Conservation (phyloP, 2,113 vertebrate genomes). For the Dolichallabes microphthalmus region DNA sequence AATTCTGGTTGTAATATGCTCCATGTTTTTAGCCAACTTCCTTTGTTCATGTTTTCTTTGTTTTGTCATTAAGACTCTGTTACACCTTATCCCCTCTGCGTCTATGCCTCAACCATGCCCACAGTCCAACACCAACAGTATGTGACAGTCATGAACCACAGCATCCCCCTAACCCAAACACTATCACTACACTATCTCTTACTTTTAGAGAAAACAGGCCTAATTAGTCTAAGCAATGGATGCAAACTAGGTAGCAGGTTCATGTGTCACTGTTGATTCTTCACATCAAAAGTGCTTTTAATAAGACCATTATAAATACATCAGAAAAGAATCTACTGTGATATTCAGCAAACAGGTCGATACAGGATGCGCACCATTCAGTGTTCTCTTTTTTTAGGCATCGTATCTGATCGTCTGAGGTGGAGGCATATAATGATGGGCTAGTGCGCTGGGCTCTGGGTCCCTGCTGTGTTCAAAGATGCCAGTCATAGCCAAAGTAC, state of each 20-base stretch:
- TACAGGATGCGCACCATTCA: conserved; percentile 75
- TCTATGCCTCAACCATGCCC: too few relatives aligned
- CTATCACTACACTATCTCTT: background rate
- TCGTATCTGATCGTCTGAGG: conserved; percentile 62
- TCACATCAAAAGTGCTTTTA: conserved; percentile 76
- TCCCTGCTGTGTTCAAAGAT: conserved; percentile 76
- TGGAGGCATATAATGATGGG: conserved; percentile 68
- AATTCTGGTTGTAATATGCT: too few relatives aligned
- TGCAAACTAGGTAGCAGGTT: conserved; percentile 59
- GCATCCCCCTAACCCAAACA: background rate
- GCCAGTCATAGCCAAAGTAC: conserved; percentile 64
- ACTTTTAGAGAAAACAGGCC: background rate
- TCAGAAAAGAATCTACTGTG: conserved; percentile 74
- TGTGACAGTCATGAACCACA: background rate
- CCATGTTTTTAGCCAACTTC: too few relatives aligned
- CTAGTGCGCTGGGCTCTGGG: conserved; percentile 59
- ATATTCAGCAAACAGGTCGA: conserved; percentile 80
- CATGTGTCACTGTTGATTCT: conserved; percentile 71
- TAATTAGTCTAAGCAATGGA: conserved; percentile 48
- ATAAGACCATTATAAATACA: conserved; percentile 79
- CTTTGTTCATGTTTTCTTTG: too few relatives aligned
- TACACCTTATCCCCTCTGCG: too few relatives aligned
- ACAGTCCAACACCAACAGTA: too few relatives aligned
- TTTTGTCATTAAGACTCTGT: too few relatives aligned
- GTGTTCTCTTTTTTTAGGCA: conserved; percentile 67